Evolutionary conservation across 2,888 invertebrate species (phyloP), one percentile per base, ranked within the genome.

Genomic region (Autographa gamma): DNA sequence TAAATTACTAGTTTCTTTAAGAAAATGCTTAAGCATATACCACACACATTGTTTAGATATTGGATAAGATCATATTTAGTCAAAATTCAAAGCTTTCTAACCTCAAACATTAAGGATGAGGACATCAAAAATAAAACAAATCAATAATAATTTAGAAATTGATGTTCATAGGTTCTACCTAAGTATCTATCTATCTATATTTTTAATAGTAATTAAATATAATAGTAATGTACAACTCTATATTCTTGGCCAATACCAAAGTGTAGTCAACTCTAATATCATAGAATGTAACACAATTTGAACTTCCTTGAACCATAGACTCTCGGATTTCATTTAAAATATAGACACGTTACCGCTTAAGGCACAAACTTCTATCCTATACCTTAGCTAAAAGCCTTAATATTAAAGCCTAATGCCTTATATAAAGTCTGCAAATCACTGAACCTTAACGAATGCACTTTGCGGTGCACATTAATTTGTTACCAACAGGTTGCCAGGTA

Each of bases 261-360:
- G 52, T 67, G 63, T 63, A 67, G 58, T 68, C 60, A 79, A 38
- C 68, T 31, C 25, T 61, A 67, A 58, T 63, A 56, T 19, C 14
- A 13, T 41, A 63, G 67, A 71, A 74, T 74, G 58, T 78, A 75
- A 60, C 34, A 58, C 75, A 52, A 62, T 76, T 59, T 75, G 74
- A 80, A 78, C 78, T 78, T 81, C 73, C 76, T 71, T 73, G 72
- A 73, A 77, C 76, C 70, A 68, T 48, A 68, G 64, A 66, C 56
- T 43, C 64, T 65, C 61, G 61, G 62, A 48, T 71, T 72, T 67
- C 60, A 62, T 65, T 71, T 48, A 59, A 16, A 19, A 18, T 63
- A 52, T 68, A 69, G 56, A 74, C 71, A 60, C 56, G 63, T 56
- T 71, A 79, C 58, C 63, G 68, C 75, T 58, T 71, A 60, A 38